These are phyloP conservation scores for Tillus elongatus DNA, from an alignment of 2,888 invertebrate species.

Conservation along the genomic window DNA sequence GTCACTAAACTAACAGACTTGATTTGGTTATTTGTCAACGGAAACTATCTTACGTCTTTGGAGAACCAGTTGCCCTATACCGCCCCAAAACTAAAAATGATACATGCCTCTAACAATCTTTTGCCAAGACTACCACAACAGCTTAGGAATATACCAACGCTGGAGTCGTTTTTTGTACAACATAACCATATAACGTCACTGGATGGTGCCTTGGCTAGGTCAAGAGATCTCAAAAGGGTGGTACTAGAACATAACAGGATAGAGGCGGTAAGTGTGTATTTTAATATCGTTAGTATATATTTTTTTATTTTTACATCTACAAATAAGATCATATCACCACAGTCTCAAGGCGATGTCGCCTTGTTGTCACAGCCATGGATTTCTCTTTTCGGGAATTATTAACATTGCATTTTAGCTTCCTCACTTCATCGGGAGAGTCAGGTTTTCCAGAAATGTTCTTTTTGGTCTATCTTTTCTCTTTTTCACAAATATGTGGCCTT, in stretches of 20 bases:
- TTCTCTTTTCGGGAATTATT: too few species aligned
- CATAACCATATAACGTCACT: slow-evolving; percentile 62
- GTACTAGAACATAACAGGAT: slow-evolving; percentile 66
- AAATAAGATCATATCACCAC: too few species aligned
- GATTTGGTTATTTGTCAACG: slow-evolving; percentile 70
- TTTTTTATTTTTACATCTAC: too few species aligned
- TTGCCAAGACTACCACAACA: slow-evolving; percentile 62
- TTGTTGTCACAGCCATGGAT: too few species aligned
- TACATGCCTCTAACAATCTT: slow-evolving; percentile 67
- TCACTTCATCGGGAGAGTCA: too few species aligned
- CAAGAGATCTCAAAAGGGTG: slow-evolving; percentile 55
- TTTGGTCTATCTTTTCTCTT: too few species aligned
- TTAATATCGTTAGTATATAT: slow-evolving; percentile 8
- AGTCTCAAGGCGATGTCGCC: too few species aligned
- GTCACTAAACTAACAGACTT: slow-evolving; percentile 62
- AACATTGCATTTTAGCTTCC: too few species aligned
- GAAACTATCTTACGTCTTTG: slow-evolving; percentile 63
- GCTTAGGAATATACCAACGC: slow-evolving; percentile 56
- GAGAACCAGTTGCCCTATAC: slow-evolving; percentile 67
- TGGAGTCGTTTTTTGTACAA: slow-evolving; percentile 64
- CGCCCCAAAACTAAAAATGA: slow-evolving; percentile 55
- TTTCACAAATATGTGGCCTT: too few species aligned
- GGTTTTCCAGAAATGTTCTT: too few species aligned
- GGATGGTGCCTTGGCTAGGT: slow-evolving; percentile 63
- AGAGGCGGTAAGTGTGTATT: slow-evolving; percentile 51